Evolutionary conservation across 2,113 vertebrate genomes (phyloP).

Genomic region (Corythornis cristatus): DNA sequence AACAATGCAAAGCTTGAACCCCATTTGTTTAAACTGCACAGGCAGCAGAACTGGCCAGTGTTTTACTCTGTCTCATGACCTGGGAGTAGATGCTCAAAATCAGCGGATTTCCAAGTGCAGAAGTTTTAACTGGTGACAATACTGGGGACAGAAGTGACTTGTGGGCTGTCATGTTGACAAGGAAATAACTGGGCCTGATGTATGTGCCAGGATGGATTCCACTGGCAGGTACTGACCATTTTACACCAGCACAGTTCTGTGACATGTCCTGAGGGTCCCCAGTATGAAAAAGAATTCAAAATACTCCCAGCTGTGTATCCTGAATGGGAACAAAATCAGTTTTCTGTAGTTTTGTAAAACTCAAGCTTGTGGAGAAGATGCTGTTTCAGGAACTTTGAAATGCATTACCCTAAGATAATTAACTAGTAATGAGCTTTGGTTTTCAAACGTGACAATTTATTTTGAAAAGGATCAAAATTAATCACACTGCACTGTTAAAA

Average conservation of each 20-base stretch:
- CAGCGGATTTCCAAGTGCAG: constrained; percentile 35
- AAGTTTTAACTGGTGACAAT: background rate
- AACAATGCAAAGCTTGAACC: constrained; percentile 54
- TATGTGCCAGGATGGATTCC: background rate
- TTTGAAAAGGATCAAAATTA: constrained; percentile 3
- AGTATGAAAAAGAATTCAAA: background rate
- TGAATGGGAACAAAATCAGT: background rate
- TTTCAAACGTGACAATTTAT: background rate
- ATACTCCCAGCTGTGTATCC: background rate
- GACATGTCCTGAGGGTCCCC: background rate
- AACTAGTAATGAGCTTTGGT: constrained; percentile 4
- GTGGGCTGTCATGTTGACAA: background rate
- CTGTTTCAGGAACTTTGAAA: constrained; percentile 13
- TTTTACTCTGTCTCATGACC: constrained; percentile 9
- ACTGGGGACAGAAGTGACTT: background rate
- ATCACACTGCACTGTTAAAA: background rate
- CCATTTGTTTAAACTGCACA: constrained; percentile 28
- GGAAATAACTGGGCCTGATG: background rate
- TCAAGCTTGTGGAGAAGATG: background rate
- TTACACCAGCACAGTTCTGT: background rate
- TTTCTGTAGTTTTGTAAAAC: background rate
- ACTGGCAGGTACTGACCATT: background rate
- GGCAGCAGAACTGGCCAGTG: constrained; percentile 5
- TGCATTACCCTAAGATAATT: background rate
- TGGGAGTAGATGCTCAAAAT: background rate